Evolutionary conservation across 2,797 vertebrate species (phyloP), one percentile per base, ranked within the genome.

Genomic region (Cossypha dichroa): DNA sequence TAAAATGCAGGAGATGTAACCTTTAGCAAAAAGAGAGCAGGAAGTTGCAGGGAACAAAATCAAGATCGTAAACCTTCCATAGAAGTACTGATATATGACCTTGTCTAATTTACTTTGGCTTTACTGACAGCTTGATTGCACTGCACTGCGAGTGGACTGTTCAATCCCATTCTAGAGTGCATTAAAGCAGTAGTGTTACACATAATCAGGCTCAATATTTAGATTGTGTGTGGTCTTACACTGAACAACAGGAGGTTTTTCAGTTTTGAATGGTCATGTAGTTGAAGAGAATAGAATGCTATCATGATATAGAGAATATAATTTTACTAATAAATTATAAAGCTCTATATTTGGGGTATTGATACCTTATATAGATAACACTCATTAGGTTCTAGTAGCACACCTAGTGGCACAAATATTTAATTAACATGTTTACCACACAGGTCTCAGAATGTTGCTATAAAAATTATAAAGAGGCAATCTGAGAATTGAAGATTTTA

Each of bases 51-150:
- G 46, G 19, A 40, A 76, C 88, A 76, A 94, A 92, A 66, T 46
- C 4, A 40, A 33, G 88, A 77, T 40, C 59, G 54, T 70, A 75
- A 62, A 59, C 77, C 8, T 94, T 83, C 81, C 17, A 18, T 34
- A n/a, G 46, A 80, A 25, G n/a, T 75, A 62, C 45, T 92, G 34
- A 72, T 90, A 25, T 78, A 75, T 88, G 51, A 89, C 21, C 18
- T 41, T 79, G 52, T 82, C 26, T 74, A 55, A 96, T 95, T 96
- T 93, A 70, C 66, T 90, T 88, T 58, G 62, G 19, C 52, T 58
- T 93, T 91, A 51, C 18, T 89, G 67, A 56, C 66, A 84, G 36
- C 43, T 63, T 56, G 40, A 91, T 89, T 14, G 38, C 23, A 43
- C 36, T 51, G 18, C 28, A 14, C 9, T 52, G 31, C 0, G 4